These are phyloP conservation scores for Manduca sexta DNA, from an alignment of 1,140 invertebrate genomes.

Conservation along the genomic window DNA sequence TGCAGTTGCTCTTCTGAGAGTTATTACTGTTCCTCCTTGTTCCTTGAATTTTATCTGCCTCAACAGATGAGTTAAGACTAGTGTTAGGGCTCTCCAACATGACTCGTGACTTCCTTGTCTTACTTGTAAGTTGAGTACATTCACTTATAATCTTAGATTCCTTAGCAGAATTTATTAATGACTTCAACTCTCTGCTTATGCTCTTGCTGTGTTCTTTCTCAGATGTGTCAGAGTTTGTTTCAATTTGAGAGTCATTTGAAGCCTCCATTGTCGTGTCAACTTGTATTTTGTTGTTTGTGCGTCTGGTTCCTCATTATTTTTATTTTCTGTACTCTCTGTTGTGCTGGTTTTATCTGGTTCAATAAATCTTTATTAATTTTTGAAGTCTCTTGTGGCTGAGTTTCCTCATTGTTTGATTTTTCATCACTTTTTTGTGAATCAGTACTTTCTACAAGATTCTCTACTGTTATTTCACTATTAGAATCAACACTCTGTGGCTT, in stretches of 20 bases:
- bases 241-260: conserved; percentile 42
- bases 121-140: conserved; percentile 63
- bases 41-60: conserved; percentile 41
- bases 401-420: conserved; percentile 8
- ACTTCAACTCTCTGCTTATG: conserved; percentile 65
- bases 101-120: conserved; percentile 61
- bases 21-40: conserved; percentile 49
- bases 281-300: neutral
- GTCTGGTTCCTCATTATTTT: neutral
- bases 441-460: too few relatives aligned
- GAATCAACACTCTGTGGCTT: too few relatives aligned
- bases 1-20: conserved; percentile 53
- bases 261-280: conserved; percentile 27
- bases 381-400: neutral
- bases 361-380: neutral
- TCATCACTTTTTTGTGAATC: conserved; percentile 3
- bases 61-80: conserved; percentile 35
- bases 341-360: neutral
- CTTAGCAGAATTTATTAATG: conserved; percentile 66
- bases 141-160: conserved; percentile 71
- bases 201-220: conserved; percentile 60
- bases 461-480: too few relatives aligned
- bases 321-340: neutral
- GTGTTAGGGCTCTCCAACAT: conserved; percentile 38
- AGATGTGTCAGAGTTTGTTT: conserved; percentile 30